Evolutionary conservation across 2,113 vertebrate species (phyloP).

Genomic region (Phaethornis superciliosus): DNA sequence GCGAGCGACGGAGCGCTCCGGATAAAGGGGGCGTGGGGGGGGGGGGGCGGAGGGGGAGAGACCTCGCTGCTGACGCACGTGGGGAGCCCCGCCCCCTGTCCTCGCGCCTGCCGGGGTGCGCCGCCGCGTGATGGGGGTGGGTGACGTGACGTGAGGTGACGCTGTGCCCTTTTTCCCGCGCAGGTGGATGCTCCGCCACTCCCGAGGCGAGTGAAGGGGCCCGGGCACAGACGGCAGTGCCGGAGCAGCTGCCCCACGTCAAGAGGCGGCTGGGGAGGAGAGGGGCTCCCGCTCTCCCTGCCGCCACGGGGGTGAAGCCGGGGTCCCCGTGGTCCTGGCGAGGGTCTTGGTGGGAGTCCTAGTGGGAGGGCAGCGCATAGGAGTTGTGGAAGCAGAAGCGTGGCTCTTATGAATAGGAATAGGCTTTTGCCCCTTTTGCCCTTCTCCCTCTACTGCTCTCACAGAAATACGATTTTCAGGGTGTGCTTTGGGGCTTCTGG

Average conservation of each 20-base stretch:
- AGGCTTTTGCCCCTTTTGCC: fast-evolving
- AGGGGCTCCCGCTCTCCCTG: too few species aligned
- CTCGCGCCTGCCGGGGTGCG: not conserved
- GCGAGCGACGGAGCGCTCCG: not conserved
- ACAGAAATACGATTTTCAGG: too few species aligned
- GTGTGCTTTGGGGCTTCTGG: not conserved
- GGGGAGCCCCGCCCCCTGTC: not conserved
- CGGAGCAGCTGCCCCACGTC: not conserved
- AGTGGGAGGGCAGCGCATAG: fast-evolving
- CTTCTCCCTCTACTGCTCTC: too few species aligned
- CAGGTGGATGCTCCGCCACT: constrained; percentile 49
- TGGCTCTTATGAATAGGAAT: too few species aligned
- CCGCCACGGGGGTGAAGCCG: not conserved
- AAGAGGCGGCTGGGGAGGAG: not conserved
- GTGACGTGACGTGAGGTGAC: not conserved
- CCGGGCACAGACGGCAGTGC: not conserved
- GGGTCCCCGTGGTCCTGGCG: not conserved
- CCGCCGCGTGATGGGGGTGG: not conserved
- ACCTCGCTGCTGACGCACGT: not conserved
- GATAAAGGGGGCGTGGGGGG: not conserved
- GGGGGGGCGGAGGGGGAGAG: not conserved
- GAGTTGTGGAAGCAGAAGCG: not conserved
- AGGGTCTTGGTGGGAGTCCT: not conserved
- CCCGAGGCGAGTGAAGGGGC: constrained; percentile 26
- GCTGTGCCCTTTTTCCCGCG: not conserved